phyloP scores from a whole-genome alignment of 1,140 invertebrate species.

The Vanessa tameamea region DNA sequence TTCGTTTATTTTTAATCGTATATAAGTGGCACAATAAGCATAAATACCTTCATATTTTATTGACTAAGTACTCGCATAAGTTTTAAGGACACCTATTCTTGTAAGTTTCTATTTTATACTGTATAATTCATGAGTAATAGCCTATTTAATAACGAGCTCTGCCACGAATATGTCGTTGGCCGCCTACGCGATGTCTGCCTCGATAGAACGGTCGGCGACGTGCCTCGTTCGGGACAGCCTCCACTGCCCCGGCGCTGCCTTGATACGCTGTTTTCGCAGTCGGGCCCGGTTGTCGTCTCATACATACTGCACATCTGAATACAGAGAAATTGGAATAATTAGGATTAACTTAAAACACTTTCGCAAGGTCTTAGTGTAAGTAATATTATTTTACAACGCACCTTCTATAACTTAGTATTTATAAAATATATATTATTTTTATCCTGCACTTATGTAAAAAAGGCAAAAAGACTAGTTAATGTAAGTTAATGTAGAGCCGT shows the following conservation, averaged over 20 bases:
- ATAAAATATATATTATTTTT: too few relatives aligned
- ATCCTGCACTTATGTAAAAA: too few relatives aligned
- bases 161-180: constrained; percentile 36
- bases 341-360: too few relatives aligned
- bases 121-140: constrained; percentile 1
- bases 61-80: constrained; percentile 24
- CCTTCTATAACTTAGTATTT: too few relatives aligned
- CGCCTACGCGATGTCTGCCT: constrained; percentile 23
- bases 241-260: constrained; percentile 40
- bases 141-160: constrained; percentile 43
- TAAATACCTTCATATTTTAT: constrained; percentile 15
- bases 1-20: background rate
- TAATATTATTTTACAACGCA: too few relatives aligned
- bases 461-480: too few relatives aligned
- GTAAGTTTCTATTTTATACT: constrained; percentile 19
- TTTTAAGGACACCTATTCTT: background rate
- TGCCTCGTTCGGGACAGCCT: constrained; percentile 57
- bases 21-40: background rate
- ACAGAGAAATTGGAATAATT: background rate
- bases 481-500: too few relatives aligned
- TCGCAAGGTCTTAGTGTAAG: too few relatives aligned
- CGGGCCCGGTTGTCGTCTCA: constrained; percentile 54
- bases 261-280: constrained; percentile 22
- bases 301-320: constrained; percentile 73
- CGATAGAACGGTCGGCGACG: constrained; percentile 34